Evolutionary conservation across 2,113 vertebrate genomes (phyloP).

Genomic region (Actenoides hombroni): DNA sequence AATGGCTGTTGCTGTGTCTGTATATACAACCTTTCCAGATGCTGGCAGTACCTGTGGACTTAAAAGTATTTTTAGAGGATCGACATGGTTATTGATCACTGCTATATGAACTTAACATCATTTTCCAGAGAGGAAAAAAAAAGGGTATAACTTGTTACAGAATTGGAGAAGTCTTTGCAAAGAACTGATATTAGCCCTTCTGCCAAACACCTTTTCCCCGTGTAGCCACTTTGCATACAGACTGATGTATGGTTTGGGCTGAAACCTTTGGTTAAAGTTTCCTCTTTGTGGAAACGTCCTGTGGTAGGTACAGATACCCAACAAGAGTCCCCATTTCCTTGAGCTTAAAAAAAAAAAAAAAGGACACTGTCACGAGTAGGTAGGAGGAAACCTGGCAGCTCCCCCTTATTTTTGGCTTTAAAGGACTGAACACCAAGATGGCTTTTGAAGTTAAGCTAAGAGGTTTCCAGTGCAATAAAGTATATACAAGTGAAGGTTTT

Average conservation of each 20-base stretch:
- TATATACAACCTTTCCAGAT: conserved; percentile 83
- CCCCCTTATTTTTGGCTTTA: conserved; percentile 84
- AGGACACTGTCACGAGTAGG: conserved; percentile 83
- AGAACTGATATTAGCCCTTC: conserved; percentile 86
- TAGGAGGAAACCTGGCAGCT: conserved; percentile 87
- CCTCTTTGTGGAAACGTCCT: conserved; percentile 80
- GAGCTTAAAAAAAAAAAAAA: conserved; percentile 65
- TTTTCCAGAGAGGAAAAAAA: conserved; percentile 75
- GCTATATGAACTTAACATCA: conserved; percentile 87
- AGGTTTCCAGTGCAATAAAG: conserved; percentile 86
- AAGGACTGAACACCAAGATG: conserved; percentile 90
- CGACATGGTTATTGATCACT: conserved; percentile 86
- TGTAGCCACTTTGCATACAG: conserved; percentile 83
- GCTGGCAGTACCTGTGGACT: conserved; percentile 89
- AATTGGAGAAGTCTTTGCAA: conserved; percentile 88
- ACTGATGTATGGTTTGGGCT: conserved; percentile 84
- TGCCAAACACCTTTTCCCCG: conserved; percentile 78
- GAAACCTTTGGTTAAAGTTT: conserved; percentile 83
- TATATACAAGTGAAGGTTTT: conserved; percentile 84
- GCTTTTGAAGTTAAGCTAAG: conserved; percentile 85
- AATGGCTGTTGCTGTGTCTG: conserved; percentile 87
- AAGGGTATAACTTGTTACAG: conserved; percentile 84
- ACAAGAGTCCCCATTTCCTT: conserved; percentile 79
- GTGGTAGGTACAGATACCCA: conserved; percentile 89
- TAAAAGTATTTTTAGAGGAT: conserved; percentile 88